These are phyloP conservation scores for Microctonus hyperodae DNA, from an alignment of 2,888 invertebrate species.

Conservation along the genomic window DNA sequence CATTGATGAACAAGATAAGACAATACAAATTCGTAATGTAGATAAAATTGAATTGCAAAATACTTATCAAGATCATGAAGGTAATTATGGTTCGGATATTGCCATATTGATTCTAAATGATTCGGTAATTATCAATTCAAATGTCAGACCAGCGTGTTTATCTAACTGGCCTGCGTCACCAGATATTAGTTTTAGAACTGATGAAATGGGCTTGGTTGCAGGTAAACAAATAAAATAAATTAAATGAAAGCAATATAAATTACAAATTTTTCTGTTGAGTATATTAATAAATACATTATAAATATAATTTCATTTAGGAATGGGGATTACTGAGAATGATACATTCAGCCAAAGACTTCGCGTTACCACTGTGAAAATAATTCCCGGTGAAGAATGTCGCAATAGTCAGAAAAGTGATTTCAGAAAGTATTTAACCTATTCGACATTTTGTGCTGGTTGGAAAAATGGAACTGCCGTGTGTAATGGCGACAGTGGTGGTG, in stretches of 20 bases:
- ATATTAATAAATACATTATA: too few relatives aligned
- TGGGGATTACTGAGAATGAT: slow-evolving; percentile 69
- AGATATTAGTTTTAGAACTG: slow-evolving; percentile 36
- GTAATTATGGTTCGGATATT: slow-evolving; percentile 69
- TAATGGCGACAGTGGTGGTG: slow-evolving; percentile 73
- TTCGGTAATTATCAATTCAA: slow-evolving; percentile 60
- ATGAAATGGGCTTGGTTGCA: slow-evolving; percentile 45
- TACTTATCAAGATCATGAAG: slow-evolving; percentile 64
- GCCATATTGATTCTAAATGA: slow-evolving; percentile 64
- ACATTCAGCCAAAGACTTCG: slow-evolving; percentile 65
- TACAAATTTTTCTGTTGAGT: too few relatives aligned
- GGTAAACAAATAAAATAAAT: slow-evolving; percentile 37
- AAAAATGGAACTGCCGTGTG: slow-evolving; percentile 68
- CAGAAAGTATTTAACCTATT: slow-evolving; percentile 66
- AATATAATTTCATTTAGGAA: slow-evolving; percentile 59
- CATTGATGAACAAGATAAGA: slow-evolving; percentile 40
- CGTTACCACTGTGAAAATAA: slow-evolving; percentile 65
- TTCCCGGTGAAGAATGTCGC: slow-evolving; percentile 66
- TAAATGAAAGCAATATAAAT: too few relatives aligned
- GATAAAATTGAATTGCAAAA: slow-evolving; percentile 62
- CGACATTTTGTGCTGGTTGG: slow-evolving; percentile 72
- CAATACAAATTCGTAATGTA: slow-evolving; percentile 58
- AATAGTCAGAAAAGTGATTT: slow-evolving; percentile 65
- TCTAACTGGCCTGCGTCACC: slow-evolving; percentile 51
- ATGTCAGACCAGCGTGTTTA: slow-evolving; percentile 66